Conservation (phyloP, 2,888 invertebrate species). For the Drosophila vallismaia region DNA sequence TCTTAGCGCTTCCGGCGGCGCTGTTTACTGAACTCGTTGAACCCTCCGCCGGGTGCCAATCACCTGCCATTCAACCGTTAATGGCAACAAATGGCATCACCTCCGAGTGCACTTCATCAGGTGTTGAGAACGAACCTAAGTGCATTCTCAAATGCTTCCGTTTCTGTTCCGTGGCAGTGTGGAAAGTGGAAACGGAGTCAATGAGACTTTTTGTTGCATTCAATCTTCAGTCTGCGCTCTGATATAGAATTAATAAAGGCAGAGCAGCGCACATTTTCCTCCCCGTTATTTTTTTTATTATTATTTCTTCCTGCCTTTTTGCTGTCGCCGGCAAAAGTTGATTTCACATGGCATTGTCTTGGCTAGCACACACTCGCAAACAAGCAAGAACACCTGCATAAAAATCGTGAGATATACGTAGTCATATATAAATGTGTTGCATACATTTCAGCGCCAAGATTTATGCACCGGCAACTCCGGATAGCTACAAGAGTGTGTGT, state of each 20-base stretch:
- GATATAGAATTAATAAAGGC: slow-evolving; percentile 75
- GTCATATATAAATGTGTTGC: slow-evolving; percentile 68
- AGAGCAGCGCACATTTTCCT: slow-evolving; percentile 34
- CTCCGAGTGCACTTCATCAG: slow-evolving; percentile 63
- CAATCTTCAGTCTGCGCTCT: slow-evolving; percentile 15
- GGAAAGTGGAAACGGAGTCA: slow-evolving; percentile 3
- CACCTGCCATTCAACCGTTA: slow-evolving; percentile 42
- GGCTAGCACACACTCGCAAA: slow-evolving; percentile 15
- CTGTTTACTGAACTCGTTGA: slow-evolving; percentile 47
- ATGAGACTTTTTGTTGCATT: slow-evolving; percentile 20
- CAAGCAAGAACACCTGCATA: slow-evolving; percentile 5
- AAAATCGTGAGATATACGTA: slow-evolving; percentile 9
- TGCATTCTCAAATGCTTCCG: slow-evolving; percentile 62
- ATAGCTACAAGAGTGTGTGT: slow-evolving; percentile 53
- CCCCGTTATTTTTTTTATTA: slow-evolving; percentile 8
- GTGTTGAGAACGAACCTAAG: slow-evolving; percentile 19
- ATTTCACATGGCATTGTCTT: slow-evolving; percentile 72
- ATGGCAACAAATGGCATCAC: slow-evolving; percentile 54
- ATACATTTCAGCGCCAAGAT: slow-evolving; percentile 72
- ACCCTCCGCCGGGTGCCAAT: slow-evolving; percentile 38
- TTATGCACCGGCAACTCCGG: slow-evolving; percentile 60
- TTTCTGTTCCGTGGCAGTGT: slow-evolving; percentile 14
- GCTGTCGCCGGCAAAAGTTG: slow-evolving; percentile 57
- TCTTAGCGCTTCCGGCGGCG: slow-evolving; percentile 23
- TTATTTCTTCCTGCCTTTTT: slow-evolving; percentile 37